Percentiles rank a stretch among this genome's conserved stretches.
Evolutionary conservation across 2,888 invertebrate species (phyloP).

Genomic region (Halocaridina rubra): DNA sequence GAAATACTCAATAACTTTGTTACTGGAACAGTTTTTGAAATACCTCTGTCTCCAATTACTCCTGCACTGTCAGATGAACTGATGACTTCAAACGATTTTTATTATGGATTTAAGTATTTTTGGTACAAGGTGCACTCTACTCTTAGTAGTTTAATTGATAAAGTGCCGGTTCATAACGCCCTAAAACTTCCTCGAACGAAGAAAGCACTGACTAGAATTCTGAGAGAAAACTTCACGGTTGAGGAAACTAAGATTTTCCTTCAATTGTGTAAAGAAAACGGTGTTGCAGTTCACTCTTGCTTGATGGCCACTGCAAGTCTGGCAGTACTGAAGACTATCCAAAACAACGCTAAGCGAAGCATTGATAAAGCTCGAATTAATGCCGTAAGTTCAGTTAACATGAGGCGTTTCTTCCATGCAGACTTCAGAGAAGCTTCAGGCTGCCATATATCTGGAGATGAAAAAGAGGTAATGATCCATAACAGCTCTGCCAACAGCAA

Average conservation of each 20-base stretch:
- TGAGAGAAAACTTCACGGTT: conserved; percentile 22
- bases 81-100: not conserved
- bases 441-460: conserved; percentile 18
- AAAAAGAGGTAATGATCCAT: not conserved
- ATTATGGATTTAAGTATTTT: conserved; percentile 13
- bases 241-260: conserved; percentile 21
- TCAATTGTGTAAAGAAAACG: conserved; percentile 12
- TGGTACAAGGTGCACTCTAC: conserved; percentile 9
- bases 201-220: not conserved
- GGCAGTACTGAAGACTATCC: conserved; percentile 24
- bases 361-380: not conserved
- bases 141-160: conserved; percentile 28
- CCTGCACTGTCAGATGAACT: not conserved
- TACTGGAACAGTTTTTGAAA: not conserved
- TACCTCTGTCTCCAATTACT: not conserved
- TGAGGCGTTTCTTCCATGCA: conserved; percentile 34
- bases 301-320: conserved; percentile 27
- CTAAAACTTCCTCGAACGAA: conserved; percentile 17
- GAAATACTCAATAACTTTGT: conserved; percentile 24
- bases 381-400: conserved; percentile 25
- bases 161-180: conserved; percentile 16
- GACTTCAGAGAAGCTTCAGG: conserved; percentile 34
- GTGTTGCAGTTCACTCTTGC: conserved; percentile 37
- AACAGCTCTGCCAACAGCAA: not conserved
- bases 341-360: not conserved